Base-by-base conservation (phyloP, 2,888 invertebrate genomes). In the Epinotia bilunana region DNA sequence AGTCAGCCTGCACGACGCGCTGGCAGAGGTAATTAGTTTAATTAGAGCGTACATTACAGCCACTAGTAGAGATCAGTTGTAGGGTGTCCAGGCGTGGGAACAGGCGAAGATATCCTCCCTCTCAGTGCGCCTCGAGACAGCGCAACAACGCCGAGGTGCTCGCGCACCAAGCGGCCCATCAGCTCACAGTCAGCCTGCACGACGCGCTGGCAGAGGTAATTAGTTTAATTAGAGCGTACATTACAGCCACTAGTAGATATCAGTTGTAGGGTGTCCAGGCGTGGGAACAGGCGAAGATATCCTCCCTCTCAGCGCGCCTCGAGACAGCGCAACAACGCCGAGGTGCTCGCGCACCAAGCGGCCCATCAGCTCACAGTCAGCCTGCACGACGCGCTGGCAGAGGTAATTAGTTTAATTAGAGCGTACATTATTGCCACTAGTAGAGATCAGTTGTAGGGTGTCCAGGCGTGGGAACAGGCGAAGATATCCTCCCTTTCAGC, bases 401-500 rank as follows among this genome's bases (percentile, higher is more conserved):
- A 96, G 79, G 96, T 97, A 33, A 33, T 33, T 33, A n/a, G n/a
- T n/a, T n/a, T n/a, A n/a, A n/a, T n/a, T n/a, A n/a, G n/a, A n/a
- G n/a, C n/a, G n/a, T n/a, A n/a, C n/a, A n/a, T n/a, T n/a, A n/a
- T n/a, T n/a, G n/a, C n/a, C n/a, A n/a, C n/a, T n/a, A n/a, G n/a
- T n/a, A n/a, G n/a, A n/a, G n/a, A n/a, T n/a, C n/a, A n/a, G n/a
- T n/a, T n/a, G n/a, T n/a, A n/a, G n/a, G n/a, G n/a, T n/a, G n/a
- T n/a, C n/a, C n/a, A n/a, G n/a, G n/a, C n/a, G n/a, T n/a, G n/a
- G n/a, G 97, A 98, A 87, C 98, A 98, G 88, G 95, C 98, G 83
- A 95, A 97, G 84, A 97, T 98, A 78, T 97, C 98, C 28, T 96
- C 97, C 20, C 94, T 98, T 81, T 96, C 97, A 82, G 96, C 97